These are phyloP conservation scores for Polyploca ridens DNA, from an alignment of 2,888 invertebrate genomes.

Conservation along the genomic window DNA sequence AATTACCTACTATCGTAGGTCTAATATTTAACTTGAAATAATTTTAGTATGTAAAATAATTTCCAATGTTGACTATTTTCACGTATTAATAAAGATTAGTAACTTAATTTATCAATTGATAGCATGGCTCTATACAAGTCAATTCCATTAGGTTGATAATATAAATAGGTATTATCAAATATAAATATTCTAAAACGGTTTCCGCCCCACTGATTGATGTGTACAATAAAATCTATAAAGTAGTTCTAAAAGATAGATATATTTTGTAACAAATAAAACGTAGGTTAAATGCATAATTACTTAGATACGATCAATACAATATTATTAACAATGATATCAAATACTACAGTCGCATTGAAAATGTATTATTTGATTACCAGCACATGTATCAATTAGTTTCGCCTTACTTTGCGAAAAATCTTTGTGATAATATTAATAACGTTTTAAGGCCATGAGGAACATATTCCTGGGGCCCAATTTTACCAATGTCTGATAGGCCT, in stretches of 20 bases:
- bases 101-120: not conserved
- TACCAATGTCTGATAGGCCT: no score
- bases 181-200: not conserved
- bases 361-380: no score
- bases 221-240: not conserved
- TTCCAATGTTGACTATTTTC: no score
- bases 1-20: no score
- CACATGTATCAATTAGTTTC: no score
- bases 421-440: no score
- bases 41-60: no score
- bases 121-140: conserved; percentile 13
- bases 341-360: not conserved
- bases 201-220: not conserved
- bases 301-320: not conserved
- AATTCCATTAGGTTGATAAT: not conserved
- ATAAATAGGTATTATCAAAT: not conserved
- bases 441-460: no score
- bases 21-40: no score
- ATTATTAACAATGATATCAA: not conserved
- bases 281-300: not conserved
- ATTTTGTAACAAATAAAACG: not conserved
- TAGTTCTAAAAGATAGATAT: not conserved
- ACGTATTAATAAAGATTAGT: not conserved
- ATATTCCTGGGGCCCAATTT: no score
- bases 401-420: no score